Base-by-base conservation (phyloP, 2,888 invertebrate species). In the Maniola hyperantus region DNA sequence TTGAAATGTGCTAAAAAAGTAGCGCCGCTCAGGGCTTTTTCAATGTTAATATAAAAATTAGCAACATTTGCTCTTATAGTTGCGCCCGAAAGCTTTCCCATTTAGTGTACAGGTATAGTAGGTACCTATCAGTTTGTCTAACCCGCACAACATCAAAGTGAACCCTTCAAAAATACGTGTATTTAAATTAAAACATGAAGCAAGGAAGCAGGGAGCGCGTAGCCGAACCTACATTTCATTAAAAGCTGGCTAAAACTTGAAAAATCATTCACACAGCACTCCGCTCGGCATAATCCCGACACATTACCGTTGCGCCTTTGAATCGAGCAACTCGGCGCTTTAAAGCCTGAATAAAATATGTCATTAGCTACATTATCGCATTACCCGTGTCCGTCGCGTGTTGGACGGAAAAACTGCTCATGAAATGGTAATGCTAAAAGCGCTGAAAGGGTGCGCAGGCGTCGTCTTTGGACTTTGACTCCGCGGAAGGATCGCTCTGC, bases 381-480 rank as follows among this genome's bases (percentile, higher is more conserved):
- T 82, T 81, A 81, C 77, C 76, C 76, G 78, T 77, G 81, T 78
- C 81, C 82, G 76, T 77, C 74, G 77, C 74, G 79, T 83, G 84
- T 80, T 83, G 84, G 81, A 83, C 83, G 83, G 60, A 86, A 87
- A 86, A 84, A 79, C 79, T 79, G 76, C 78, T 81, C 78, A 77
- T 88, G 84, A 88, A 88, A 89, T 77, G 79, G 80, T 88, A 87
- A 89, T 86, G 87, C 79, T 84, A 81, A 86, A 86, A 85, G 39
- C 55, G 55, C 77, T 84, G 83, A 84, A 86, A 66, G 70, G 70
- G 87, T 90, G 89, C 91, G 90, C 89, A 86, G 79, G 89, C 90
- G 88, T 80, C 90, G 87, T 80, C 76, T 73, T 72, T 69, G 72
- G 87, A 80, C 76, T 73, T 72, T 71, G 71, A 79, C 76, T 72